A percentile compares a stretch with the other conserved stretches of the same genome.
Conservation (phyloP, 2,797 vertebrate species). For the Neoniphon sammara region DNA sequence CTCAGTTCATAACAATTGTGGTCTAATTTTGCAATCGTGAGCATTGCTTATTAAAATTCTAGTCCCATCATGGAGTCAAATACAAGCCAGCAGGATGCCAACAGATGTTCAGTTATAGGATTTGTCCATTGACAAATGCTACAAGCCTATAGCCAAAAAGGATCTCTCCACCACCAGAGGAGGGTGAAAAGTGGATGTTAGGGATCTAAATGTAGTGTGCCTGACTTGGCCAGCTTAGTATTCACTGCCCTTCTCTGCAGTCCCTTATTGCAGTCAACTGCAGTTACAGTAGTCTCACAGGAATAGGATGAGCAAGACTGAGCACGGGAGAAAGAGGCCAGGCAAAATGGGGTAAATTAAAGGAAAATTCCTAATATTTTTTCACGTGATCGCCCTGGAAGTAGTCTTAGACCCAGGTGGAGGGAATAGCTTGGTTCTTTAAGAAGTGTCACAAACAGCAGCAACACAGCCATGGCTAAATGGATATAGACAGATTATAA, state of each 20-base stretch:
- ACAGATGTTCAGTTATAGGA: conserved; percentile 51
- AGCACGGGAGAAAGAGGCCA: conserved; percentile 41
- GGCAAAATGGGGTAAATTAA: conserved; percentile 43
- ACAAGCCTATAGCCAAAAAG: conserved; percentile 18
- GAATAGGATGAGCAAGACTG: conserved; percentile 40
- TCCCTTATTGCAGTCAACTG: conserved; percentile 59
- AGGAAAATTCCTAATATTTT: conserved; percentile 33
- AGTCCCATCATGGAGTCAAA: conserved; percentile 11
- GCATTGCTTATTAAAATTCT: conserved; percentile 48
- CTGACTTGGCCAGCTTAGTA: conserved; percentile 60
- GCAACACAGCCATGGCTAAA: neutral
- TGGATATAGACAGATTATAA: neutral
- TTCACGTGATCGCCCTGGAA: conserved; percentile 6
- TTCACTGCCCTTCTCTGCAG: conserved; percentile 66
- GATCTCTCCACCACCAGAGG: conserved; percentile 42
- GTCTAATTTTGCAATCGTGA: conserved; percentile 33
- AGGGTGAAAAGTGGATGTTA: conserved; percentile 12
- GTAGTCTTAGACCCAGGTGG: conserved; percentile 1
- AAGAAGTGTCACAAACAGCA: conserved; percentile 4
- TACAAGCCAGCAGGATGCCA: conserved; percentile 10
- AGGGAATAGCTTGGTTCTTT: neutral
- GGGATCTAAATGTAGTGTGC: conserved; percentile 55
- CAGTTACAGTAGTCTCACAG: conserved; percentile 56
- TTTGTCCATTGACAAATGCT: conserved; percentile 49
- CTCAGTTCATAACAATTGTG: conserved; percentile 39